Percentiles rank a stretch among this genome's conserved stretches.
Evolutionary conservation across 2,797 vertebrate genomes (phyloP).

Genomic region (Enteromius argenteus): DNA sequence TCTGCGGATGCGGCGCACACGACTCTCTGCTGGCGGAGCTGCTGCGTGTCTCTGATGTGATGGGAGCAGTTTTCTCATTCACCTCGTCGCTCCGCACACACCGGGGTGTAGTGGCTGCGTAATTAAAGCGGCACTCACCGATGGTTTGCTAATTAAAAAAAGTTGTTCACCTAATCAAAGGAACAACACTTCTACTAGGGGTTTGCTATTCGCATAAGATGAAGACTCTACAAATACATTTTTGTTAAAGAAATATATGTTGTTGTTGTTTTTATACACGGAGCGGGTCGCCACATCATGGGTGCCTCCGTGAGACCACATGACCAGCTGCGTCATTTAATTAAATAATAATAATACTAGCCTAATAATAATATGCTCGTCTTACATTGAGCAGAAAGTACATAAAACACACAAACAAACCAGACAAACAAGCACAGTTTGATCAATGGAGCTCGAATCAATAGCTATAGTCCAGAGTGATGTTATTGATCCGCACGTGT

Average conservation of each 20-base stretch:
- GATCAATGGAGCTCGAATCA: background rate
- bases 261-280: too few species aligned
- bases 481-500: constrained; percentile 13
- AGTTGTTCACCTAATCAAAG: background rate
- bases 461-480: background rate
- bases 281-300: background rate
- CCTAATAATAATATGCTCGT: background rate
- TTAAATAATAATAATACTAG: background rate
- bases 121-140: background rate
- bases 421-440: background rate
- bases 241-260: background rate
- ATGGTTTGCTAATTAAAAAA: background rate
- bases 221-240: background rate
- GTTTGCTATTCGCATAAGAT: background rate
- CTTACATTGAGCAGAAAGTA: background rate
- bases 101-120: background rate
- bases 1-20: constrained; percentile 13
- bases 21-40: constrained; percentile 19
- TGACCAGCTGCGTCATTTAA: background rate
- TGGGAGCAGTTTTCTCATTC: background rate
- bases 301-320: background rate
- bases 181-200: background rate
- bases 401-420: background rate
- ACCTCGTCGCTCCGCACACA: background rate
- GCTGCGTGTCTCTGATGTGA: constrained; percentile 9